Base-by-base conservation (phyloP, 2,888 invertebrate species). In the Achlya flavicornis region DNA sequence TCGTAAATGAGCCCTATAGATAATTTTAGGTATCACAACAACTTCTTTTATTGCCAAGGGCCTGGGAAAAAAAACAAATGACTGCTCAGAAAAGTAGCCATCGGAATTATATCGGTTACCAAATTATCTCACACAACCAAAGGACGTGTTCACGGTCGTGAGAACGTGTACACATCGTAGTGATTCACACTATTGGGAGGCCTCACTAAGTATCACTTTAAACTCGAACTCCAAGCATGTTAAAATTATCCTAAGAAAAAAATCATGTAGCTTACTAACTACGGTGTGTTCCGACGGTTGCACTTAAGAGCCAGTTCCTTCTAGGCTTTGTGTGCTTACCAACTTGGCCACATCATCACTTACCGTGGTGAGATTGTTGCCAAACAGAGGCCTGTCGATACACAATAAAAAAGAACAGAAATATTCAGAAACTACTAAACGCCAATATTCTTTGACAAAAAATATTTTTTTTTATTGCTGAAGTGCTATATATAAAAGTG, bases 61-160 rank as follows among this genome's bases (percentile, higher is more conserved):
- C 19, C 19, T 53, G 53, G 19, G 53, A 53, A 53, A 19, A 53
- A 19, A 53, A 53, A 19, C 5, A 53, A 16, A 53, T 14, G 46
- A 46, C 19, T 5, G 14, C 12, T n/a, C n/a, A 38, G 46, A 6
- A 48, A 53, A 53, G 53, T 53, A 53, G 53, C 19, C 53, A 53
- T n/a, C 10, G 53, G n/a, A 53, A 53, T 19, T 8, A 19, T 53
- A 19, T 53, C 16, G 53, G 53, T 53, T 53, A 19, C n/a, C 19
- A 53, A 53, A 53, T 53, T 53, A 53, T 53, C 53, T 53, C 53
- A 53, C 53, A n/a, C 53, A 19, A n/a, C 41, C 60, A 12, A 41
- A 60, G 41, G 57, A 64, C 63, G 57, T 32, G 16, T 16, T 26
- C 41, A 59, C 59, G 70, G 70, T 53, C 82, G 82, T 84, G 85